phyloP scores from a whole-genome alignment of 2,888 invertebrate genomes.

The Silvanus unidentatus region DNA sequence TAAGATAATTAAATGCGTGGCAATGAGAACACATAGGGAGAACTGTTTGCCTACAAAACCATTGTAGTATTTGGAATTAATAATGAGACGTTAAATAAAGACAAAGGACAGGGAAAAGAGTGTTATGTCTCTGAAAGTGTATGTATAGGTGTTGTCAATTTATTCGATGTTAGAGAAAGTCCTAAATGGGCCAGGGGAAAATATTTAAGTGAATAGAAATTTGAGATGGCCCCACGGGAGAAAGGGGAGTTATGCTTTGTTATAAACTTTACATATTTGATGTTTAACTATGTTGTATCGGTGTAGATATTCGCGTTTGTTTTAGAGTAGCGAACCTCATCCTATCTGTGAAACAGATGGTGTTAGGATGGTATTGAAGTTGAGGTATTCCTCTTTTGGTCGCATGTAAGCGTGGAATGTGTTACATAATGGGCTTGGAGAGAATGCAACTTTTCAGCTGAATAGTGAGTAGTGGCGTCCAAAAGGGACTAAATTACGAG shows the following conservation, averaged over 20 bases:
- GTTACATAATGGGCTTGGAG: background rate
- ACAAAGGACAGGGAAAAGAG: too few relatives aligned
- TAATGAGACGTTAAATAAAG: too few relatives aligned
- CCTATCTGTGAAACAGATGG: background rate
- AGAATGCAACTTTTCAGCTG: conserved; percentile 1
- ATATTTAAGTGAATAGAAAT: background rate
- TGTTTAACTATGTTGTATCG: conserved; percentile 22
- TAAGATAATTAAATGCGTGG: too few relatives aligned
- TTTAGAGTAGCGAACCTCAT: too few relatives aligned
- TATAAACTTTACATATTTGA: conserved; percentile 23
- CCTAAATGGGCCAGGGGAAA: too few relatives aligned
- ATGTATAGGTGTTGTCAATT: too few relatives aligned
- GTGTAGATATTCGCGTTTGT: too few relatives aligned
- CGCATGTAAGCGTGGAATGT: background rate
- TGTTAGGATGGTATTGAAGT: background rate
- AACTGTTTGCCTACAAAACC: too few relatives aligned
- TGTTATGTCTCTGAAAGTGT: too few relatives aligned
- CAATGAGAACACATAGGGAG: too few relatives aligned
- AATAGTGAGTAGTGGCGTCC: conserved; percentile 12
- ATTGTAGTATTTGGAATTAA: too few relatives aligned
- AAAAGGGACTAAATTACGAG: conserved; percentile 38
- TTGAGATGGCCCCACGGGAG: conserved; percentile 18
- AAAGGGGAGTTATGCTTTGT: background rate
- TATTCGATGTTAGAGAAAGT: too few relatives aligned
- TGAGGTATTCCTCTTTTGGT: background rate